Evolutionary conservation across 92 coral and sea anemone genomes (phyloP), one percentile per base, ranked within the genome.

Genomic region (Siderastrea radians): DNA sequence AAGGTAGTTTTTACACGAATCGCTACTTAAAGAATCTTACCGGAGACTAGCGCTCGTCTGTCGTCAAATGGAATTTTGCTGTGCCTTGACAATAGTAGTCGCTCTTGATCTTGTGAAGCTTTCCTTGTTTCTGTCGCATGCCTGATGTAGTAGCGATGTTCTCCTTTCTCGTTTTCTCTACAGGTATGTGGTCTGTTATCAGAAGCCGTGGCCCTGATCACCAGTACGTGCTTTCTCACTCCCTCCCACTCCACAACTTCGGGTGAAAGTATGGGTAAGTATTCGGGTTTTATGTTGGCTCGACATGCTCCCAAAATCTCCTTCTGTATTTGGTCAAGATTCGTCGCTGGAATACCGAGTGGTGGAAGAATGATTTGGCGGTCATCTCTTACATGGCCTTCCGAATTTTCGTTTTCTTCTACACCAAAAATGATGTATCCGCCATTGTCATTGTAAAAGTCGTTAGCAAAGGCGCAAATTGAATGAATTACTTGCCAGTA

Each of bases 391-490:
- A 14, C 86, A 8, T 48, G 16, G 17, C 84, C 76, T 15, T 86
- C 92, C 58, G 47, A 57, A 19, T 77, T 79, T 60, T 92, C 79
- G 14, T 94, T 91, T 51, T 94, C 96, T 74, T 86, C 93, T 1
- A 91, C 93, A 26, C 95, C 95, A n/a, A 94, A 86, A 8, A 94
- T 85, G 11, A 94, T 91, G 49, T 94, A 94, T 16, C 96, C 96
- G 17, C 96, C 96, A 73, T 94, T 94, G 78, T 94, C 96, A 49
- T 91, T 94, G 51, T 88, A 94, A 80, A 65, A 92, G 79, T 94
- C 96, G 78, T 94, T 94, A 3, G 96, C 96, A 80, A 91, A 94
- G 17, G 96, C 96, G 26, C 92, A 85, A 80, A 94, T 92, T n/a
- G 96, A 83, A 17, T 89, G 94, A 12, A 86, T 8, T 14, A 94